Evolutionary conservation across 2,797 vertebrate genomes (phyloP).

Genomic region (Coregonus ussuriensis): DNA sequence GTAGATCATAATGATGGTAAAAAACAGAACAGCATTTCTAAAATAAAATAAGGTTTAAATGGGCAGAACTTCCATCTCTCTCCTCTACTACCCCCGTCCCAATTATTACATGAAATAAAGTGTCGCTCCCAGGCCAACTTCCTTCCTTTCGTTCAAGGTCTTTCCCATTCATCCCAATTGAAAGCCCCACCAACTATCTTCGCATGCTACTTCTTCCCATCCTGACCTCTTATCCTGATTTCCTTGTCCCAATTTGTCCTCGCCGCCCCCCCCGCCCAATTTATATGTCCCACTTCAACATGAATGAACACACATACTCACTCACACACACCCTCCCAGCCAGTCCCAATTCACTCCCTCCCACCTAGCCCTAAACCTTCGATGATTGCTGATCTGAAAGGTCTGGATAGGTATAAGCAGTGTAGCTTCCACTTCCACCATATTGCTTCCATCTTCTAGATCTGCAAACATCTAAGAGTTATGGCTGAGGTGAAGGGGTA

Average conservation of each 20-base stretch:
- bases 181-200: constrained; percentile 15
- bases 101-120: constrained; percentile 42
- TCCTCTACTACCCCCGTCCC: constrained; percentile 27
- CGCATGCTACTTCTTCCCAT: constrained; percentile 25
- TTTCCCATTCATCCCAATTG: constrained; percentile 15
- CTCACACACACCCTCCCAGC: constrained; percentile 37
- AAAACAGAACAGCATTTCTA: constrained; percentile 44
- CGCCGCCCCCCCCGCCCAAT: constrained; percentile 19
- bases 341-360: constrained; percentile 17
- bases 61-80: constrained; percentile 35
- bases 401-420: not conserved
- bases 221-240: constrained; percentile 2
- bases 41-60: constrained; percentile 52
- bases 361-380: constrained; percentile 31
- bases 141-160: constrained; percentile 2
- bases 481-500: not conserved
- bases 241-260: constrained; percentile 19
- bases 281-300: constrained; percentile 50
- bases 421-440: too few species aligned
- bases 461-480: not conserved
- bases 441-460: not conserved
- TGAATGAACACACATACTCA: constrained; percentile 19
- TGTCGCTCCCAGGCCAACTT: constrained; percentile 31
- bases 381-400: constrained; percentile 13
- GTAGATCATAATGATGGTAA: constrained; percentile 44